A percentile compares a stretch with the other conserved stretches of the same genome.
phyloP scores from a whole-genome alignment of 2,113 vertebrate genomes.

The Syngnathoides biaculeatus region DNA sequence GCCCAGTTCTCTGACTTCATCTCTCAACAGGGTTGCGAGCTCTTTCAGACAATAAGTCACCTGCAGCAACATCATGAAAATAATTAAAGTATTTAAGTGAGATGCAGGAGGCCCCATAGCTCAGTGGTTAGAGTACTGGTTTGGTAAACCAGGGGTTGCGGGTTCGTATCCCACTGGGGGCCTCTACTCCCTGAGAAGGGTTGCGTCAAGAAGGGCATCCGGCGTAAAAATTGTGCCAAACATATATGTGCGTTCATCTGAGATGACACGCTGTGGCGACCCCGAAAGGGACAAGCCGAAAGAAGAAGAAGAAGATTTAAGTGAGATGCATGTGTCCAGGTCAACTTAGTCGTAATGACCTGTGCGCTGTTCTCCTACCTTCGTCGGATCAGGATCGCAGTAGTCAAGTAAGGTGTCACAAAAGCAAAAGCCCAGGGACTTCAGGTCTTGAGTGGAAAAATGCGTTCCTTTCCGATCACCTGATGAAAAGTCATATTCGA shows the following conservation, averaged over 20 bases:
- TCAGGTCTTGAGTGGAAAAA: constrained; percentile 81
- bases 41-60: constrained; percentile 69
- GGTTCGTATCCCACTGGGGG: too few relatives aligned
- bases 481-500: constrained; percentile 38
- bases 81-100: background rate
- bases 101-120: too few relatives aligned
- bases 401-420: constrained; percentile 92
- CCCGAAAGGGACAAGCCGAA: too few relatives aligned
- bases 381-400: constrained; percentile 82
- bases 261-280: too few relatives aligned
- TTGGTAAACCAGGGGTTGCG: too few relatives aligned
- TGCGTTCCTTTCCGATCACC: constrained; percentile 80
- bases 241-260: too few relatives aligned
- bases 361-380: constrained; percentile 68
- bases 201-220: too few relatives aligned
- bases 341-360: background rate
- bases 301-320: too few relatives aligned
- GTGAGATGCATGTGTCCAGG: background rate
- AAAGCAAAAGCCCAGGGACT: constrained; percentile 81
- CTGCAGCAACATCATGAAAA: constrained; percentile 27
- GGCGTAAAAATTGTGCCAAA: too few relatives aligned
- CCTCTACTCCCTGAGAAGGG: too few relatives aligned
- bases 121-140: too few relatives aligned
- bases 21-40: constrained; percentile 58
- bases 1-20: constrained; percentile 67